These are phyloP conservation scores for Lycopodina hypogea DNA, from an alignment of 37 sponge, comb jelly and placozoan genomes.

Conservation along the genomic window DNA sequence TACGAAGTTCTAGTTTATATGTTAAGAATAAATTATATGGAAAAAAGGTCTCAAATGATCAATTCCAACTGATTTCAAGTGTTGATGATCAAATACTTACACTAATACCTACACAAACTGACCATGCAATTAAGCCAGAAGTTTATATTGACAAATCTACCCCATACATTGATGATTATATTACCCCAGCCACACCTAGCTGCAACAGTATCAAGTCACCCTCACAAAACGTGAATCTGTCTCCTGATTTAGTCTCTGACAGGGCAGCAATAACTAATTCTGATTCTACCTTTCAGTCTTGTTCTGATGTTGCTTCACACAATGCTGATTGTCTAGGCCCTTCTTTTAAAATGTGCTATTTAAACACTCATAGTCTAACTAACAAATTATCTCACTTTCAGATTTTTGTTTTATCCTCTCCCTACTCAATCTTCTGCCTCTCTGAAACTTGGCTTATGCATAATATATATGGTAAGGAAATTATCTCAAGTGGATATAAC, in stretches of 20 bases:
- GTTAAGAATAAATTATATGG: neutral
- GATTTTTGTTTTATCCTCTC: neutral
- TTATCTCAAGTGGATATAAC: neutral
- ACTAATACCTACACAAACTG: neutral
- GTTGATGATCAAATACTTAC: neutral
- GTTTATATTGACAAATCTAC: neutral
- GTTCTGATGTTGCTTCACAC: neutral
- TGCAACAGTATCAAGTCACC: neutral
- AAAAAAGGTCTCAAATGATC: neutral
- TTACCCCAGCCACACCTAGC: neutral
- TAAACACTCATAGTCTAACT: neutral
- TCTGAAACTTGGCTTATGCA: slow-evolving; percentile 8
- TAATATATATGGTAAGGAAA: neutral
- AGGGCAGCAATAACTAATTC: neutral
- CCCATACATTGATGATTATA: no score
- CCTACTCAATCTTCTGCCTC: neutral
- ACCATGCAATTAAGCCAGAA: neutral
- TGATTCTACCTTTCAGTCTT: neutral
- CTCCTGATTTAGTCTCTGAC: neutral
- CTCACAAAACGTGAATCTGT: neutral
- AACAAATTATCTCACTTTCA: neutral
- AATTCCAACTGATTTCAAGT: no score
- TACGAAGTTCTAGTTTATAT: neutral
- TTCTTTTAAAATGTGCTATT: neutral
- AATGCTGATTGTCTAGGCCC: neutral